Conservation (phyloP, 2,113 vertebrate genomes). For the Macheiramphus alcinus region DNA sequence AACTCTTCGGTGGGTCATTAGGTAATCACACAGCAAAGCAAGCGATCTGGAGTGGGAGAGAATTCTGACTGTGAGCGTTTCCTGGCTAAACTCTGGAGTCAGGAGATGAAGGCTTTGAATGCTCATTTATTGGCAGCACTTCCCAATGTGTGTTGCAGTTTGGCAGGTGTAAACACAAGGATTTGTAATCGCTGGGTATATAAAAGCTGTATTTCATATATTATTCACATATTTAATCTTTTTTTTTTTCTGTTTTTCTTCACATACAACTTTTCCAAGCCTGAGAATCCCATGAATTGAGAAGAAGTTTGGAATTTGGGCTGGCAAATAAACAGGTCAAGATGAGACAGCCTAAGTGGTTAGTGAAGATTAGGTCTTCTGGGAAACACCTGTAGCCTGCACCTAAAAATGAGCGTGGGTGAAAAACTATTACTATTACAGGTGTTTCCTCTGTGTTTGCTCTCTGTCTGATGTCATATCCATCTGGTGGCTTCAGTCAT, state of each 20-base stretch:
- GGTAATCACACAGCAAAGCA: not conserved
- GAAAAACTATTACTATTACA: not conserved
- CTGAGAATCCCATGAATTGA: not conserved
- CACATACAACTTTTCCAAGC: fast-evolving
- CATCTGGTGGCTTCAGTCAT: not conserved
- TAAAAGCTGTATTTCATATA: not conserved
- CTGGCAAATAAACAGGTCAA: not conserved
- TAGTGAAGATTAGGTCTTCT: not conserved
- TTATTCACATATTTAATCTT: not conserved
- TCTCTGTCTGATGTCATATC: not conserved
- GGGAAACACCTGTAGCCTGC: not conserved
- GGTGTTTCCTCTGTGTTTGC: not conserved
- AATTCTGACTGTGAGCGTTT: not conserved
- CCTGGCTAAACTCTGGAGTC: not conserved
- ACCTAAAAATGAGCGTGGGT: not conserved
- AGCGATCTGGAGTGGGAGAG: not conserved
- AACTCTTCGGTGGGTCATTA: not conserved
- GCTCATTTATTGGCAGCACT: not conserved
- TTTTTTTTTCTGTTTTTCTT: not conserved
- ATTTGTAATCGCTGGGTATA: not conserved
- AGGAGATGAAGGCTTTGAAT: not conserved
- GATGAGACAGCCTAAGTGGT: not conserved
- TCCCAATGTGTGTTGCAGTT: not conserved
- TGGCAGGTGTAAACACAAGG: not conserved
- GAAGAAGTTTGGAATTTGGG: not conserved